Percentiles rank a stretch among this genome's conserved stretches.
Conservation (phyloP, 2,113 vertebrate genomes). For the Tautogolabrus adspersus region DNA sequence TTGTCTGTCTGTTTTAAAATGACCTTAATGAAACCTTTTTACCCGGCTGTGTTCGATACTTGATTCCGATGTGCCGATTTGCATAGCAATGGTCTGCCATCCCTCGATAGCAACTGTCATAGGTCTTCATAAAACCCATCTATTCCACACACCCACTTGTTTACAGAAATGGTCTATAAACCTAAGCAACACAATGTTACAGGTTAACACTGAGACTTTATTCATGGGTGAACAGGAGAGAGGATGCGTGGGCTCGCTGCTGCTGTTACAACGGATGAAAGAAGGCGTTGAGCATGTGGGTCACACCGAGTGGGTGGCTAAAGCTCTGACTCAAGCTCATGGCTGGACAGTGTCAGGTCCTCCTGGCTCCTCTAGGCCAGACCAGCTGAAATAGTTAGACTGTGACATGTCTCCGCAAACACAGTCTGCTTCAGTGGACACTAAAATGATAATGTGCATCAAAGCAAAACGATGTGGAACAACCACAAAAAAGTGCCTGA, state of each 20-base stretch:
- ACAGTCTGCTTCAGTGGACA: slow-evolving; percentile 62
- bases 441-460: slow-evolving; percentile 60
- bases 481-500: slow-evolving; percentile 38
- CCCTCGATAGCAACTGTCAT: not conserved
- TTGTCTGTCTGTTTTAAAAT: not conserved
- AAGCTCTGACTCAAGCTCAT: slow-evolving; percentile 55
- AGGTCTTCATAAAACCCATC: slow-evolving; percentile 23
- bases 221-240: slow-evolving; percentile 14
- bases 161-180: slow-evolving; percentile 25
- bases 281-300: slow-evolving; percentile 3
- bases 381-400: slow-evolving; percentile 47
- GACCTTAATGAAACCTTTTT: not conserved
- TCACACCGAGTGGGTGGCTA: slow-evolving; percentile 57
- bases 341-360: slow-evolving; percentile 52
- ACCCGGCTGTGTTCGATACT: too few species aligned
- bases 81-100: too few species aligned
- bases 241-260: slow-evolving; percentile 11
- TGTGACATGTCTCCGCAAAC: slow-evolving; percentile 54
- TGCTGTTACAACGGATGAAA: not conserved
- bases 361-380: slow-evolving; percentile 41
- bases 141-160: slow-evolving; percentile 2
- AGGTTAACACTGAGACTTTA: slow-evolving; percentile 11
- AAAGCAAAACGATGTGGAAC: slow-evolving; percentile 40
- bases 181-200: slow-evolving; percentile 16
- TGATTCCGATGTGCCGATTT: too few species aligned